Conservation (phyloP, 2,888 invertebrate species). For the Ormyrus rosae region DNA sequence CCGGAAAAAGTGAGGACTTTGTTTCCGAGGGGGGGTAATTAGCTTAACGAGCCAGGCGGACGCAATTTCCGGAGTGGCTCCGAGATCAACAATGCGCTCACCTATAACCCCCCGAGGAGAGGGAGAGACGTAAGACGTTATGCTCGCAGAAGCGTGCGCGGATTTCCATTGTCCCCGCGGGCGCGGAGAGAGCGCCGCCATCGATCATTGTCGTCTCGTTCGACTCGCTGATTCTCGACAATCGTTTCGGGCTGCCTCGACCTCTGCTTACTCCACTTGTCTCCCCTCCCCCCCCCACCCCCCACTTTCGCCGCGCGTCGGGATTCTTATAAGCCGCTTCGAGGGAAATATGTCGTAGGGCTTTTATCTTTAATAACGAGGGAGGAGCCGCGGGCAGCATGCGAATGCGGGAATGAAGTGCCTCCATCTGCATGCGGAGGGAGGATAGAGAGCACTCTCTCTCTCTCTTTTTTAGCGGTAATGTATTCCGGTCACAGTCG, state of each 20-base stretch:
- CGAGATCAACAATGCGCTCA: conserved; percentile 11
- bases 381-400: no score
- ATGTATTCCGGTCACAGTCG: no score
- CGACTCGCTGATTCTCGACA: conserved; percentile 40
- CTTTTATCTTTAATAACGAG: no score
- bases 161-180: conserved; percentile 30
- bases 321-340: not conserved
- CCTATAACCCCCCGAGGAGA: not conserved
- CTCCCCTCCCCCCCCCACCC: not conserved
- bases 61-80: conserved; percentile 28
- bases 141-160: conserved; percentile 6
- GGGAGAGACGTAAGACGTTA: conserved; percentile 19
- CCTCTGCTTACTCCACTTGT: conserved; percentile 22
- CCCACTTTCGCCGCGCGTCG: not conserved
- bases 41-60: conserved; percentile 41
- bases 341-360: not conserved
- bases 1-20: not conserved
- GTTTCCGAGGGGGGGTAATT: conserved; percentile 37
- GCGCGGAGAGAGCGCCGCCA: not conserved
- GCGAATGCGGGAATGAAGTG: no score
- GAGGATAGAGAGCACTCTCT: no score
- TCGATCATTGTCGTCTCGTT: conserved; percentile 47
- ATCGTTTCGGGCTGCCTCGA: conserved; percentile 28
- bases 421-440: no score
- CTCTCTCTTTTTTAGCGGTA: no score